Conservation (phyloP, 2,113 vertebrate genomes). For the Tachysurus vachellii region DNA sequence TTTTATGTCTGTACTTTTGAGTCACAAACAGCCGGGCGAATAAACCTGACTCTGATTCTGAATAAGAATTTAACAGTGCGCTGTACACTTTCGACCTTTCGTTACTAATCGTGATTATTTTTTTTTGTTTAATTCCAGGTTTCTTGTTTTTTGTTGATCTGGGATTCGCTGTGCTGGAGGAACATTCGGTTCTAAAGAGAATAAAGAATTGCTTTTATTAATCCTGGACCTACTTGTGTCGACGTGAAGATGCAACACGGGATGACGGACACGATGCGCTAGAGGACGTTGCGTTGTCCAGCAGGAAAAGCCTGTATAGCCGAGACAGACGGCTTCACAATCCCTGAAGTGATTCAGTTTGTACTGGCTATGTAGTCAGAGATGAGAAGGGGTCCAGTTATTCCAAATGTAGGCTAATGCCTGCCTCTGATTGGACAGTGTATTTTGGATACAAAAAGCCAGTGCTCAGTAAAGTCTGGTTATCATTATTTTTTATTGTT, state of each 20-base stretch:
- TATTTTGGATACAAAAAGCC: slow-evolving; percentile 25
- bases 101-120: not conserved
- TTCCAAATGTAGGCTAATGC: slow-evolving; percentile 43
- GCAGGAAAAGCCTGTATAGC: not conserved
- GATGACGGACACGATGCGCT: not conserved
- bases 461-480: slow-evolving; percentile 7
- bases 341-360: not conserved
- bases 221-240: not conserved
- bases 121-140: not conserved
- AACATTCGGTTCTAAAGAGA: not conserved
- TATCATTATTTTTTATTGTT: not conserved
- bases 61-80: not conserved
- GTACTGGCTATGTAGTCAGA: slow-evolving; percentile 17
- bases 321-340: not conserved
- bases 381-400: slow-evolving; percentile 35
- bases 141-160: not conserved
- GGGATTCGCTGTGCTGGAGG: not conserved
- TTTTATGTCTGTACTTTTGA: too few species aligned
- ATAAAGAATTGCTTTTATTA: slow-evolving; percentile 18
- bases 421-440: slow-evolving; percentile 11
- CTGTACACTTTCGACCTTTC: not conserved
- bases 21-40: too few species aligned
- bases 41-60: not conserved
- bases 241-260: not conserved
- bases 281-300: not conserved